Percentiles rank a stretch among this genome's conserved stretches.
Conservation (phyloP, 2,113 vertebrate genomes). For the Rhinogobius similis region DNA sequence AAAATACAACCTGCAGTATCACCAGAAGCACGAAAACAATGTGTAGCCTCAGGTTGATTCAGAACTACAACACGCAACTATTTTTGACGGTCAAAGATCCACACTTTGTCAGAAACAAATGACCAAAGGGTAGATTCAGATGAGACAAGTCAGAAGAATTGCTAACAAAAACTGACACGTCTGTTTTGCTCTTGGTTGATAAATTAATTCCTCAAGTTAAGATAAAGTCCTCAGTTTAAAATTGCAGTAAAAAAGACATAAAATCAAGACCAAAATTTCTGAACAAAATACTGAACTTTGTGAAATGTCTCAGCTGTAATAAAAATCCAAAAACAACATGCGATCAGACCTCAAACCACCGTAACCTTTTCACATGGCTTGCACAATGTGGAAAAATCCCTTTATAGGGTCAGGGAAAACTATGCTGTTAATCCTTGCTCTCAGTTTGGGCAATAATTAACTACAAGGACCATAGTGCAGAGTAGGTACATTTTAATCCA, state of each 20-base stretch:
- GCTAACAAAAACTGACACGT: background rate
- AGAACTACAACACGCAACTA: too few relatives aligned
- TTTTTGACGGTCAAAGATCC: too few relatives aligned
- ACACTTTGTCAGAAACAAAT: background rate
- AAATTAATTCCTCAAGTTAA: too few relatives aligned
- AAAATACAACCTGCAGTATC: too few relatives aligned
- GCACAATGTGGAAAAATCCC: background rate
- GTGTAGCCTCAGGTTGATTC: too few relatives aligned
- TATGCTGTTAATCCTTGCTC: background rate
- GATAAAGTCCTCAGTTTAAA: too few relatives aligned
- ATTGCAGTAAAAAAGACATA: too few relatives aligned
- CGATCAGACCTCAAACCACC: background rate
- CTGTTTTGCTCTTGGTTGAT: too few relatives aligned
- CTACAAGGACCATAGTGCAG: background rate
- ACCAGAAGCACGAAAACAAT: too few relatives aligned
- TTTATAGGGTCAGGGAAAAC: background rate
- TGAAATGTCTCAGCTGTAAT: too few relatives aligned
- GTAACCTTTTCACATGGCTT: background rate
- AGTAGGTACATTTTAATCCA: background rate
- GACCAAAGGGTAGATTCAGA: background rate
- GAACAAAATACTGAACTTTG: background rate
- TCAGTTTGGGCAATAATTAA: conserved; percentile 5
- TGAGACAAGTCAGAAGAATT: background rate
- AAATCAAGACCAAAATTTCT: background rate
- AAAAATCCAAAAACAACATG: background rate